Conservation (phyloP, 2,797 vertebrate species). For the Serranus cabrilla region DNA sequence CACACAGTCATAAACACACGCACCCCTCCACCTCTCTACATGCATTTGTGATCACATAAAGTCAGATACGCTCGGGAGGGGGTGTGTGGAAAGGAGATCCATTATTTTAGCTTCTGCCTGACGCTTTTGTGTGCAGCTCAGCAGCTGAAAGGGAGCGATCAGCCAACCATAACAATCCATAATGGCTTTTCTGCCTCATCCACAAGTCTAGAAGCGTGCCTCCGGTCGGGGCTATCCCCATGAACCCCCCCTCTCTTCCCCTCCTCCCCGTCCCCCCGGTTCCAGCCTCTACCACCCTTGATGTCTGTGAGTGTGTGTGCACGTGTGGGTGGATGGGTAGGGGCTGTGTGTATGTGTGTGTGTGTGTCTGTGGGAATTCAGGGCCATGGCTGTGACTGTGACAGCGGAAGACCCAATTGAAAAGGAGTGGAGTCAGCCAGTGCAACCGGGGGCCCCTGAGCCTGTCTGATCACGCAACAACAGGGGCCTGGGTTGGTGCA, state of each 20-base stretch:
- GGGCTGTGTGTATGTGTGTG: conserved; percentile 21
- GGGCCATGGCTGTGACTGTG: conserved; percentile 73
- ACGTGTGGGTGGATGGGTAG: conserved; percentile 28
- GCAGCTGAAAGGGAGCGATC: conserved; percentile 83
- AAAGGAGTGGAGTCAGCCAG: conserved; percentile 79
- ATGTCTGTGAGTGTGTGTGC: conserved; percentile 53
- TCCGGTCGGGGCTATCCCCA: conserved; percentile 79
- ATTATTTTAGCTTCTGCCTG: conserved; percentile 86
- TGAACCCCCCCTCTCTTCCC: conserved; percentile 27
- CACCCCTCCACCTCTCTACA: conserved; percentile 64
- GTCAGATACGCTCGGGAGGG: conserved; percentile 65
- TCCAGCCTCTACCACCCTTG: conserved; percentile 49
- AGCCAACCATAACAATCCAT: conserved; percentile 87
- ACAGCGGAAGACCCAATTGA: conserved; percentile 81
- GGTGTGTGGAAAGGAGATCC: conserved; percentile 72
- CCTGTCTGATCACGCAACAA: conserved; percentile 78
- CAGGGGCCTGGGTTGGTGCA: conserved; percentile 35
- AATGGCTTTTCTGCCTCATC: conserved; percentile 88
- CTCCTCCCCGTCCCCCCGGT: neutral
- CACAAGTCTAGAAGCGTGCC: conserved; percentile 88
- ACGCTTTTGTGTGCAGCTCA: conserved; percentile 85
- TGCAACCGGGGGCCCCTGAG: conserved; percentile 72
- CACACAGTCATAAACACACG: neutral
- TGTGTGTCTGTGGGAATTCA: conserved; percentile 56
- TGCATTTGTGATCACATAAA: conserved; percentile 78